These are phyloP conservation scores for Synchiropus splendidus DNA, from an alignment of 2,113 vertebrate genomes.

Conservation along the genomic window DNA sequence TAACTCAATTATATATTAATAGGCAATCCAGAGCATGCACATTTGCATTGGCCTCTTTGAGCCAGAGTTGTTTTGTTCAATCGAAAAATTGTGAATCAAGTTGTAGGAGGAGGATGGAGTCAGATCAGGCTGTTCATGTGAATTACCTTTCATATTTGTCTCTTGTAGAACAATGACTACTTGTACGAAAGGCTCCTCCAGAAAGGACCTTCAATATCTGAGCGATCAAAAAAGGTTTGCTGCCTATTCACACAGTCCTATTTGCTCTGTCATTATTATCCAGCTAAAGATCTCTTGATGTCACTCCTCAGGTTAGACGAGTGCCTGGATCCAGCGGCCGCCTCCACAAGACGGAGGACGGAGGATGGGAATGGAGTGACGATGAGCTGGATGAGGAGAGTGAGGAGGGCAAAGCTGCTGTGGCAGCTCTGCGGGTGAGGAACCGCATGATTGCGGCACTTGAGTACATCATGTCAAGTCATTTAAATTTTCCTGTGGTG, in stretches of 20 bases:
- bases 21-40: no score
- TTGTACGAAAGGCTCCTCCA: slow-evolving; percentile 57
- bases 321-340: slow-evolving; percentile 65
- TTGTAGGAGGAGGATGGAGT: no score
- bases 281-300: neutral
- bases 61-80: no score
- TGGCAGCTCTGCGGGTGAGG: slow-evolving; percentile 60
- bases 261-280: neutral
- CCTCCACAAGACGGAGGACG: slow-evolving; percentile 67
- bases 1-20: no score
- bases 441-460: no score
- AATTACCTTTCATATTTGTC: no score
- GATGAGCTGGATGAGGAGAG: slow-evolving; percentile 68
- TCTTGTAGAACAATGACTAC: slow-evolving; percentile 59
- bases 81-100: no score
- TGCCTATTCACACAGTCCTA: neutral
- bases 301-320: slow-evolving; percentile 50
- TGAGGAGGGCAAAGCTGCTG: slow-evolving; percentile 64
- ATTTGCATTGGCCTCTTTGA: no score
- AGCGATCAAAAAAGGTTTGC: slow-evolving; percentile 63
- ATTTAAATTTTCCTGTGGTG: no score
- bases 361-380: slow-evolving; percentile 70
- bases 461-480: no score
- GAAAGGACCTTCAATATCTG: slow-evolving; percentile 61
- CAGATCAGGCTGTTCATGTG: no score